Percentiles rank a stretch among this genome's conserved stretches.
Evolutionary conservation across 1,140 invertebrate species (phyloP).

Genomic region (Zaprionus gabonicus): DNA sequence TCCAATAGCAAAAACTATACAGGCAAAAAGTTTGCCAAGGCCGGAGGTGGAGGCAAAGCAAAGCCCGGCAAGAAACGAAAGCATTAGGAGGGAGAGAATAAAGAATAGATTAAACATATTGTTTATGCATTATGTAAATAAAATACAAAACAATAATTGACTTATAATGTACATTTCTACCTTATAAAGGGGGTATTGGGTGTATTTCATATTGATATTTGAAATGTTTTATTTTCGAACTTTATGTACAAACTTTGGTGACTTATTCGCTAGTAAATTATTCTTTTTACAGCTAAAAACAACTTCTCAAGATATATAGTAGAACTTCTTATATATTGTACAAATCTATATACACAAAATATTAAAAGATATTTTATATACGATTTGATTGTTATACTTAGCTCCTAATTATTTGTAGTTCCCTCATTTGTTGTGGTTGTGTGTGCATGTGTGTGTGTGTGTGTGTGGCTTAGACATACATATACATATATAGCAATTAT

Average conservation of each 20-base stretch:
- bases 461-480: constrained; percentile 26
- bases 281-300: constrained; percentile 34
- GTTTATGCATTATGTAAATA: constrained; percentile 44
- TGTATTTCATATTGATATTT: constrained; percentile 23
- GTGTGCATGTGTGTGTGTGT: constrained; percentile 15
- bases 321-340: constrained; percentile 3
- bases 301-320: constrained; percentile 17
- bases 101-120: not conserved
- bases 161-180: not conserved
- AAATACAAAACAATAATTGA: not conserved
- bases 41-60: constrained; percentile 17
- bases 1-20: constrained; percentile 75
- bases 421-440: constrained; percentile 8
- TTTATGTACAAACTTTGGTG: constrained; percentile 77
- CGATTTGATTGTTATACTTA: constrained; percentile 59
- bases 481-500: constrained; percentile 3
- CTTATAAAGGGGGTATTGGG: too few relatives aligned
- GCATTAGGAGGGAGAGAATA: constrained; percentile 33
- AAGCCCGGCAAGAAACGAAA: constrained; percentile 67
- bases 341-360: constrained; percentile 10
- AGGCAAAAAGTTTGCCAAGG: constrained; percentile 56
- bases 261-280: constrained; percentile 62
- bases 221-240: constrained; percentile 70
- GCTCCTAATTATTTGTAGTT: constrained; percentile 52
- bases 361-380: constrained; percentile 41